Evolutionary conservation across 2,797 vertebrate genomes (phyloP).

Genomic region (Meriones psammophilus): DNA sequence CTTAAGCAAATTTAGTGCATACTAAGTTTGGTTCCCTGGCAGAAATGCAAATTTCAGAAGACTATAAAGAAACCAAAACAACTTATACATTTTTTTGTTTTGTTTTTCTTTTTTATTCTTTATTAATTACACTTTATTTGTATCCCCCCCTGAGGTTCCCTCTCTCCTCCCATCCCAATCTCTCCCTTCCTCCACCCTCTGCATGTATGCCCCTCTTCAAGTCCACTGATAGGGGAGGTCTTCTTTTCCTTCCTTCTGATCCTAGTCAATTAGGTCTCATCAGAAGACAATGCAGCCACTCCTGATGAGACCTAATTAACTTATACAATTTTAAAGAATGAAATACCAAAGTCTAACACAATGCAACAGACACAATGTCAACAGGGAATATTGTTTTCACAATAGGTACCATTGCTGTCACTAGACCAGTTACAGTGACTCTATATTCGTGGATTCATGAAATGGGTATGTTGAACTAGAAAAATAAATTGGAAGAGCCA

Average conservation of each 20-base stretch:
- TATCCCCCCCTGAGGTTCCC: too few relatives aligned
- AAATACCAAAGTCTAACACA: background rate
- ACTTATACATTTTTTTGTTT: background rate
- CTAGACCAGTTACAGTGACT: too few relatives aligned
- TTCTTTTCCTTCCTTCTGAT: too few relatives aligned
- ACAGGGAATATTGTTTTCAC: background rate
- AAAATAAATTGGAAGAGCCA: background rate
- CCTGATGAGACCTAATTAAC: too few relatives aligned
- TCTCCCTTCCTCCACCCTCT: too few relatives aligned
- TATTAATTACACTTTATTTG: too few relatives aligned
- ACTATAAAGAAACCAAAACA: background rate
- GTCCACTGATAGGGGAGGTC: too few relatives aligned
- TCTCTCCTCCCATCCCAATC: too few relatives aligned
- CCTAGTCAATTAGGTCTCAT: too few relatives aligned
- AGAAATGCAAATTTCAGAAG: conserved; percentile 34
- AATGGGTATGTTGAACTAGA: background rate
- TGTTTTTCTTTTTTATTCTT: too few relatives aligned
- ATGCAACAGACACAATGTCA: background rate
- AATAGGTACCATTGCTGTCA: background rate
- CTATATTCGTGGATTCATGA: background rate
- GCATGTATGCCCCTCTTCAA: too few relatives aligned
- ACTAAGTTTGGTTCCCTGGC: background rate
- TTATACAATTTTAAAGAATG: background rate
- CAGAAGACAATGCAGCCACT: too few relatives aligned
- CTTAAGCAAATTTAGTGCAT: background rate